Percentiles rank a stretch among this genome's conserved stretches.
These are phyloP conservation scores for Neocloeon triangulifer DNA, from an alignment of 1,140 invertebrate species.

Conservation along the genomic window DNA sequence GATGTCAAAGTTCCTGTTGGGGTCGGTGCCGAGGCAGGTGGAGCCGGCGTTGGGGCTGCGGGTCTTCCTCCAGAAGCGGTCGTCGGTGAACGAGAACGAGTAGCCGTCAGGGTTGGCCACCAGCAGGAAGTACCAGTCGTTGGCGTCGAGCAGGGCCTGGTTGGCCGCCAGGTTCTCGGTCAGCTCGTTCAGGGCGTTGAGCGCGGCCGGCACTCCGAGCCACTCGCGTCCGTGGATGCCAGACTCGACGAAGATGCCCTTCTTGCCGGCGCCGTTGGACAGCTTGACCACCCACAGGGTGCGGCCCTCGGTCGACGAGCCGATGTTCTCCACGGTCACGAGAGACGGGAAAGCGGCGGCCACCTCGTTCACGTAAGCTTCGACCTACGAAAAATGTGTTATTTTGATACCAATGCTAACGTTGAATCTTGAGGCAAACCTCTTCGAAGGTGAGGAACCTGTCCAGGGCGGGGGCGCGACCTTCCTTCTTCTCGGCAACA, in stretches of 20 bases:
- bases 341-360: conserved; percentile 19
- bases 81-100: conserved; percentile 22
- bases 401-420: no score
- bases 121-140: conserved; percentile 48
- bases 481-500: no score
- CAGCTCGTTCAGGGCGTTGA: conserved; percentile 35
- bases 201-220: conserved; percentile 34
- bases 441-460: no score
- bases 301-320: conserved; percentile 30
- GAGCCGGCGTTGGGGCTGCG: conserved; percentile 14
- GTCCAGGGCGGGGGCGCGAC: no score
- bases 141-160: no score
- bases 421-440: no score
- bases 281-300: conserved; percentile 30
- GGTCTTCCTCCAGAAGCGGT: conserved; percentile 28
- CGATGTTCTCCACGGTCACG: conserved; percentile 22
- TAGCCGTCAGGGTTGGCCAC: conserved; percentile 49
- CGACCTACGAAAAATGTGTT: no score
- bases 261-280: no score
- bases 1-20: conserved; percentile 43
- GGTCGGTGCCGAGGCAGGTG: conserved; percentile 30
- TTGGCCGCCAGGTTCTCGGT: no score
- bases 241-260: conserved; percentile 8
- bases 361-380: conserved; percentile 19
- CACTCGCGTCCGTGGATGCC: conserved; percentile 42